Evolutionary conservation across 2,888 invertebrate species (phyloP).

Genomic region (Agrilus cyanescens): DNA sequence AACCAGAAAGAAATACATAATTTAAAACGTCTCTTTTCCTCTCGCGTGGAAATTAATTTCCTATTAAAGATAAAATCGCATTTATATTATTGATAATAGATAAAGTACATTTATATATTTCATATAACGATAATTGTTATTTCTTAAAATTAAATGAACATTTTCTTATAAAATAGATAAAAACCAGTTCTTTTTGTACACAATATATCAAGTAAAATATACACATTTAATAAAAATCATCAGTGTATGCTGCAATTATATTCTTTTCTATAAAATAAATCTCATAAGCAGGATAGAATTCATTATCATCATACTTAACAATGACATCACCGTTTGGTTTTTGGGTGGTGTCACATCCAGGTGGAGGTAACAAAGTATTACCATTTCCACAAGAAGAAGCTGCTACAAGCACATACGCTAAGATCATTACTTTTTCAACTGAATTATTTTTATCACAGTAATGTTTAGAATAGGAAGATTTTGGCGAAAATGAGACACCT

Average conservation of each 20-base stretch:
- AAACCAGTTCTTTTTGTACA: too few relatives aligned
- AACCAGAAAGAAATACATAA: not conserved
- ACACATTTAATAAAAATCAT: too few relatives aligned
- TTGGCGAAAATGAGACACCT: constrained; percentile 24
- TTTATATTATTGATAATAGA: too few relatives aligned
- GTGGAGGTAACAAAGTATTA: constrained; percentile 19
- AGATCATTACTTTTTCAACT: constrained; percentile 19
- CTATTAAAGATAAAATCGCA: too few relatives aligned
- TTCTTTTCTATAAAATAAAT: constrained; percentile 16
- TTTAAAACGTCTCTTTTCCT: too few relatives aligned
- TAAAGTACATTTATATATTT: too few relatives aligned
- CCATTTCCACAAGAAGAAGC: constrained; percentile 14
- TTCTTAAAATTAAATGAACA: too few relatives aligned
- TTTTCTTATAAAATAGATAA: too few relatives aligned
- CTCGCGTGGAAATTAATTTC: too few relatives aligned
- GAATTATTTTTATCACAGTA: constrained; percentile 15
- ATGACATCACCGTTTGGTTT: constrained; percentile 20
- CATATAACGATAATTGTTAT: too few relatives aligned
- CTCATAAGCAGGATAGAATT: constrained; percentile 24
- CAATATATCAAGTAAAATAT: too few relatives aligned
- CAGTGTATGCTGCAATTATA: too few relatives aligned
- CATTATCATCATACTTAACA: constrained; percentile 26
- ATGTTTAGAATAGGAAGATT: constrained; percentile 20
- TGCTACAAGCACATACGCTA: constrained; percentile 19
- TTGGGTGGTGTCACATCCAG: constrained; percentile 21